Evolutionary conservation across 1,140 invertebrate species (phyloP), one percentile per base, ranked within the genome.

Genomic region (Nebria ingens): DNA sequence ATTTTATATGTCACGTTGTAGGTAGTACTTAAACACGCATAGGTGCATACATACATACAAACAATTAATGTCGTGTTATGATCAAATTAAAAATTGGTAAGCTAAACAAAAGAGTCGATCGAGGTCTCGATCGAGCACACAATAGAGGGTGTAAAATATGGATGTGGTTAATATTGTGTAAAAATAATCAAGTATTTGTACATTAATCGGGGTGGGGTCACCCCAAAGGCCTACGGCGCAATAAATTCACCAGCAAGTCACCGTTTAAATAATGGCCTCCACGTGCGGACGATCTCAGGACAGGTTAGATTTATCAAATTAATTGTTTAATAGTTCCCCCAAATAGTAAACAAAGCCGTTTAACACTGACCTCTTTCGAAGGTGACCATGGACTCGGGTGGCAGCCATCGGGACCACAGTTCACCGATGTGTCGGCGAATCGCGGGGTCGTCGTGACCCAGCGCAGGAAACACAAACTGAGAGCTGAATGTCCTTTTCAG

Each of bases 341-440:
- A 12, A 34, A 40, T 6, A 17, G 3, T 45, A 54, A 40, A 4
- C n/a, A 22, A 25, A 40, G 12, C 4, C 13, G 13, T 6, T 29
- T 6, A 58, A 58, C 56, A 69, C 75, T 67, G 71, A 88, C 87
- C 87, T 74, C 80, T 81, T 70, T 81, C 77, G 66, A 91, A 90
- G 11, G 85, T 88, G 52, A 80, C 76, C 52, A 88, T 71, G 0
- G 87, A 86, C 57, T 91, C 88, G 1, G 81, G 80, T 1, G 87
- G 87, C 34, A 91, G 68, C 87, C 87, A 91, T 53, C 86, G 80
- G 60, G 80, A 79, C 87, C 87, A 91, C 65, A 88, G 78, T 52
- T 79, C 76, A 0, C 83, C 83, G 53, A 89, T 73, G 56, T 81
- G 77, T 42, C 74, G 76, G 62, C 77, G 80, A 4, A 80, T 73